These are phyloP conservation scores for Cheilosia pagana DNA, from an alignment of 2,888 invertebrate genomes.

Conservation along the genomic window DNA sequence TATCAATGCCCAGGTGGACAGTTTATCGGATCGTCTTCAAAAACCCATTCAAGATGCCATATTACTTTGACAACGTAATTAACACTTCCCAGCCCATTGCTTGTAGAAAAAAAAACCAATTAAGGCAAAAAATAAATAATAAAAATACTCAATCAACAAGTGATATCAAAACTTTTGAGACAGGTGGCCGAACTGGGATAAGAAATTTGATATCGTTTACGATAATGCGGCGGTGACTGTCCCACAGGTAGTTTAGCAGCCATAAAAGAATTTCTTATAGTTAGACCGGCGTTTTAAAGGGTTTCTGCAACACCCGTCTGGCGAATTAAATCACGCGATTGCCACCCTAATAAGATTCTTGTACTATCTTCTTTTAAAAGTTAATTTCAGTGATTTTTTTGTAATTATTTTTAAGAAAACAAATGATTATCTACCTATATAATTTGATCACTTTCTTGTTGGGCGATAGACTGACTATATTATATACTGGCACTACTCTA, in stretches of 20 bases:
- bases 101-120: conserved; percentile 30
- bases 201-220: conserved; percentile 69
- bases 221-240: conserved; percentile 42
- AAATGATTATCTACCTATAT: conserved; percentile 39
- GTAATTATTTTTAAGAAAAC: conserved; percentile 1
- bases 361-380: no score
- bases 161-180: conserved; percentile 67
- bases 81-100: conserved; percentile 40
- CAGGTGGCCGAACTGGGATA: conserved; percentile 72
- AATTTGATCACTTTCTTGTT: conserved; percentile 53
- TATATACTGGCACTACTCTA: conserved; percentile 57
- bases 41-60: conserved; percentile 26
- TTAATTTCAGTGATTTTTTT: not conserved
- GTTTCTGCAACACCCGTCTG: not conserved
- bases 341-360: conserved; percentile 6
- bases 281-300: conserved; percentile 14
- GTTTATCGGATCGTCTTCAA: conserved; percentile 9
- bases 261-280: conserved; percentile 7
- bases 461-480: conserved; percentile 42
- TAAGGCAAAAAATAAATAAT: conserved; percentile 39
- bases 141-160: conserved; percentile 70
- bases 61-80: conserved; percentile 33
- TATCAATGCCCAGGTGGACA: conserved; percentile 16
- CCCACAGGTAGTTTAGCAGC: conserved; percentile 58
- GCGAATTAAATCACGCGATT: not conserved